Evolutionary conservation across 2,888 invertebrate genomes (phyloP), one percentile per base, ranked within the genome.

Genomic region (Amphiduros pacificus): DNA sequence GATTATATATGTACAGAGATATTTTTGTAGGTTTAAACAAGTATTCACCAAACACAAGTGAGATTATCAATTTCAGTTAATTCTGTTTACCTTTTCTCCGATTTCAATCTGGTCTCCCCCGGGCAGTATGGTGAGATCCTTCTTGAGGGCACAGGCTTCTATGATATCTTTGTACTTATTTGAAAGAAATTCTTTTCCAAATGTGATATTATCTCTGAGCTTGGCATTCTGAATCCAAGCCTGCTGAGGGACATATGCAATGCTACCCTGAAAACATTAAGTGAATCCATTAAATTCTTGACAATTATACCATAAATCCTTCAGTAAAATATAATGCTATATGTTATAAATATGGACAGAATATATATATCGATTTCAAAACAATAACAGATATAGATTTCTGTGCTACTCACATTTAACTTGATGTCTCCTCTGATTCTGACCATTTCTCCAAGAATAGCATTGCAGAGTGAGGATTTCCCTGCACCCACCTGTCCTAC

Each of bases 201-300:
- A 48, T 14, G 31, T 4, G n/a, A 56, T 48, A 49, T 56, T 56
- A 3, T 56, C 48, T 36, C 49, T 48, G 5, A 56, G 22, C 11
- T 44, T 26, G 27, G 22, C 26, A 29, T 44, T 29, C 2, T 41
- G 49, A n/a, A 56, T 56, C 56, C 56, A 56, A n/a, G 56, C 56
- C 26, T 56, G 48, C 29, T 56, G 56, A 2, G 56, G 48, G 5
- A 56, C 56, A 29, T 56, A 56, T 1, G 56, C 56, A 9, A 56
- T 9, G 5, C 28, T n/a, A 1, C 56, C 56, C 56, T 56, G 49
- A n/a, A n/a, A n/a, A n/a, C n/a, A n/a, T n/a, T n/a, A n/a, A n/a
- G n/a, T n/a, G n/a, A n/a, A n/a, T n/a, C n/a, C n/a, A n/a, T n/a
- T n/a, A n/a, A n/a, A n/a, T n/a, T n/a, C n/a, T n/a, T n/a, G n/a